These are phyloP conservation scores for Andrena bicolor DNA, from an alignment of 2,888 invertebrate genomes.

Conservation along the genomic window DNA sequence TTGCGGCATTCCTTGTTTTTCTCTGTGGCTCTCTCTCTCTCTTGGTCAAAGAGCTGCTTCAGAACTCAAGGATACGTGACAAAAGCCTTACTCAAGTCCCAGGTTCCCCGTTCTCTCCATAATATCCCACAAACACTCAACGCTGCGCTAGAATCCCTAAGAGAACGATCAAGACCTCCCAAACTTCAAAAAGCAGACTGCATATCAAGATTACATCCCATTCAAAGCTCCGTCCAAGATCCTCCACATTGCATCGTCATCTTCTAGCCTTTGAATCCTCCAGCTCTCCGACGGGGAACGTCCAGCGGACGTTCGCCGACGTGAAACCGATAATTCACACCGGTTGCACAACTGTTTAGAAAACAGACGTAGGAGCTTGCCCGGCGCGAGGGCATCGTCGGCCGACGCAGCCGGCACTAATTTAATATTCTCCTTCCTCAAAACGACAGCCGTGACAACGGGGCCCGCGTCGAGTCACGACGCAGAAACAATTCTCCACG, in stretches of 20 bases:
- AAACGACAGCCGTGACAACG: conserved; percentile 78
- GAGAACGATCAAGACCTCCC: background rate
- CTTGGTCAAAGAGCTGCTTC: no score
- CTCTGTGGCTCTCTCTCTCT: no score
- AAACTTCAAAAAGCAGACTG: background rate
- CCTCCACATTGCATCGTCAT: background rate
- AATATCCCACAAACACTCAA: no score
- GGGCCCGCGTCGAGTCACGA: conserved; percentile 76
- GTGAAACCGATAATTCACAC: conserved; percentile 7
- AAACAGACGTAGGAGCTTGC: conserved; percentile 24
- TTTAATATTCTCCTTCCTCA: conserved; percentile 78
- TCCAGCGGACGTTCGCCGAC: background rate
- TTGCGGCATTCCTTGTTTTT: no score
- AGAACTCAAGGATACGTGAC: no score
- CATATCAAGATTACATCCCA: background rate
- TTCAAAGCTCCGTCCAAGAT: background rate
- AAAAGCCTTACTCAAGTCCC: no score
- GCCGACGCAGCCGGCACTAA: conserved; percentile 69
- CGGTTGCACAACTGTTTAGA: conserved; percentile 47
- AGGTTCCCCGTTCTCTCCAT: no score
- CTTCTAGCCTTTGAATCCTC: background rate
- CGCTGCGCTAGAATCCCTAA: background rate
- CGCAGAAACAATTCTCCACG: conserved; percentile 78
- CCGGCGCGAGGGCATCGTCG: conserved; percentile 36
- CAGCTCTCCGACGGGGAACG: background rate